These are phyloP conservation scores for Mormyrops boulengeri DNA, from an alignment of 2,797 vertebrate genomes.

Conservation along the genomic window DNA sequence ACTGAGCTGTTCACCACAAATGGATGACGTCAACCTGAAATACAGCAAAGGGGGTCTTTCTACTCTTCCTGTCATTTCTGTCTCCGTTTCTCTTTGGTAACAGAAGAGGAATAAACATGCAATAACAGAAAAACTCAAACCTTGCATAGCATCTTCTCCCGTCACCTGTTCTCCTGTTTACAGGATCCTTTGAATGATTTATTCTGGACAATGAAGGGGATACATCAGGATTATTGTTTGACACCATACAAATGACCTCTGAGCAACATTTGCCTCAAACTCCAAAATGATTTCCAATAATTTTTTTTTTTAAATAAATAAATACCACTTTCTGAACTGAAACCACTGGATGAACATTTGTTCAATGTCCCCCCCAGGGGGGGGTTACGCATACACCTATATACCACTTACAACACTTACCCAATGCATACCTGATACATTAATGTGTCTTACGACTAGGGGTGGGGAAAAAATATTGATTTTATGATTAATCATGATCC, in stretches of 20 bases:
- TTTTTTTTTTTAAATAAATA: not conserved
- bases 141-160: slow-evolving; percentile 26
- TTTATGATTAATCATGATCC: not conserved
- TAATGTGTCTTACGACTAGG: not conserved
- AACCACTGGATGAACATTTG: not conserved
- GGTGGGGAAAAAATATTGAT: not conserved
- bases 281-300: not conserved
- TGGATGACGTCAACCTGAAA: not conserved
- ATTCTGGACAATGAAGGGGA: slow-evolving; percentile 45
- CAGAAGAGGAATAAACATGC: not conserved
- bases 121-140: slow-evolving; percentile 34
- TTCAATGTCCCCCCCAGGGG: not conserved
- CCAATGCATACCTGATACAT: not conserved
- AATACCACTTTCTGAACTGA: not conserved
- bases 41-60: not conserved
- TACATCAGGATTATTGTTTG: not conserved
- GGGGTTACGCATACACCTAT: not conserved
- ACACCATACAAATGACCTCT: not conserved
- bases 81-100: not conserved
- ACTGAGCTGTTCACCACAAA: not conserved
- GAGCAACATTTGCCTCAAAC: not conserved
- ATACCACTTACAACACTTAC: not conserved
- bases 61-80: not conserved
- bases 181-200: slow-evolving; percentile 56
- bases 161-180: slow-evolving; percentile 55